These are phyloP conservation scores for Phataginus tricuspis DNA, from an alignment of 2,797 vertebrate genomes.

Conservation along the genomic window DNA sequence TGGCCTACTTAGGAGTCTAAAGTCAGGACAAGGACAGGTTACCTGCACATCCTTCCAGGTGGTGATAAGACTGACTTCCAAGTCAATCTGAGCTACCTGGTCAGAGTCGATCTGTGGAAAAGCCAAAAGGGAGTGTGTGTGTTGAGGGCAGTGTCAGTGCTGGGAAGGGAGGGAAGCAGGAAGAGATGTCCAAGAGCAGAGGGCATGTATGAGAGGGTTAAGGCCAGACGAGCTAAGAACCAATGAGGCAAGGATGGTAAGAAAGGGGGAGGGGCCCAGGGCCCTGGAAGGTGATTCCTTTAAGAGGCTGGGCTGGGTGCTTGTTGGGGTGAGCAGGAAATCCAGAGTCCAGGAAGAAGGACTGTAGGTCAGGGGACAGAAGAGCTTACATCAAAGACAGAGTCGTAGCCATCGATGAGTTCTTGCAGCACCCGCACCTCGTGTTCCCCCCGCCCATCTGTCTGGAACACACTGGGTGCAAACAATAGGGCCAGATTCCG, in stretches of 20 bases:
- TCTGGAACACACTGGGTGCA: conserved; percentile 98
- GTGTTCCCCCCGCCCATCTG: conserved; percentile 95
- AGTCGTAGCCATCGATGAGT: conserved; percentile 95
- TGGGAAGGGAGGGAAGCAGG: background rate
- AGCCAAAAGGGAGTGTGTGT: background rate
- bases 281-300: background rate
- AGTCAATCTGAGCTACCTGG: conserved; percentile 96
- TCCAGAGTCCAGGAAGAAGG: background rate
- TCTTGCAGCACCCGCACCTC: conserved; percentile 98
- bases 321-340: background rate
- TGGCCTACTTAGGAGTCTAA: background rate
- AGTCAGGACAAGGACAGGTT: conserved; percentile 45
- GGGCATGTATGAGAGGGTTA: background rate
- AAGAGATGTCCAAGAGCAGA: background rate
- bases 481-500: conserved; percentile 97
- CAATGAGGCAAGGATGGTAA: background rate
- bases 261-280: background rate
- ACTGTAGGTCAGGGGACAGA: background rate
- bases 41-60: conserved; percentile 99
- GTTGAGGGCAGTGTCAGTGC: background rate
- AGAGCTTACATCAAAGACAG: conserved; percentile 92
- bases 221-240: background rate
- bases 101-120: conserved; percentile 94
- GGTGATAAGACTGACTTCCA: conserved; percentile 97
- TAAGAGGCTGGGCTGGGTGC: background rate